Evolutionary conservation across 2,113 vertebrate species (phyloP).

Genomic region (Orientallactaga bullata): DNA sequence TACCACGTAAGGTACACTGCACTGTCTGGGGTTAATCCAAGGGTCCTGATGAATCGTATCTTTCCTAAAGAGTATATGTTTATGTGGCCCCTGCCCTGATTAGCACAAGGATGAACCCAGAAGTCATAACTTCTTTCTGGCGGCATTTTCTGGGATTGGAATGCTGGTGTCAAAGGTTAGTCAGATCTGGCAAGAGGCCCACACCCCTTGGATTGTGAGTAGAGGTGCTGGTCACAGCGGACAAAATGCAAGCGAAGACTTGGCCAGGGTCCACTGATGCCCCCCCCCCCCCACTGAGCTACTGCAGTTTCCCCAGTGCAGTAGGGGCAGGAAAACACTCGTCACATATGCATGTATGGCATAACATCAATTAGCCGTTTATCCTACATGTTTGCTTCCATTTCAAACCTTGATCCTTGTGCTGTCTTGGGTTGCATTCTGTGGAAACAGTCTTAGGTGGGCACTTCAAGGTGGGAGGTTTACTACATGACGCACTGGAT

Average conservation of each 20-base stretch:
- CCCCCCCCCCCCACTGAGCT: too few species aligned
- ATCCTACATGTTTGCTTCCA: neutral
- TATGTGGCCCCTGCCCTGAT: neutral
- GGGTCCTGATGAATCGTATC: neutral
- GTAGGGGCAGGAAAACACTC: neutral
- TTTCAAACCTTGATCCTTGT: neutral
- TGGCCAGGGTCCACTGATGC: neutral
- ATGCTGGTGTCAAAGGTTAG: constrained; percentile 37
- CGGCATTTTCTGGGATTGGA: constrained; percentile 15
- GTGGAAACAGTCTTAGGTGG: neutral
- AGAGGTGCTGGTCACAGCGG: constrained; percentile 35
- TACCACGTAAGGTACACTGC: neutral
- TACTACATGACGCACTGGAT: neutral
- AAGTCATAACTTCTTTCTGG: neutral
- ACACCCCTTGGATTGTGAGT: constrained; percentile 15
- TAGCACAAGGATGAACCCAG: neutral
- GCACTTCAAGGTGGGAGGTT: neutral
- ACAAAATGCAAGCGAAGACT: neutral
- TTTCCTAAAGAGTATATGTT: neutral
- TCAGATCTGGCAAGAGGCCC: constrained; percentile 21
- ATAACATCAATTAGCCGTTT: neutral
- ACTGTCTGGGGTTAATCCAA: neutral
- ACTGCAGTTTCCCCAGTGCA: neutral
- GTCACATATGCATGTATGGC: neutral
- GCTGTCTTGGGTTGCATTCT: neutral